Base-by-base conservation (phyloP, 2,888 invertebrate species). In the Torymus auratus region DNA sequence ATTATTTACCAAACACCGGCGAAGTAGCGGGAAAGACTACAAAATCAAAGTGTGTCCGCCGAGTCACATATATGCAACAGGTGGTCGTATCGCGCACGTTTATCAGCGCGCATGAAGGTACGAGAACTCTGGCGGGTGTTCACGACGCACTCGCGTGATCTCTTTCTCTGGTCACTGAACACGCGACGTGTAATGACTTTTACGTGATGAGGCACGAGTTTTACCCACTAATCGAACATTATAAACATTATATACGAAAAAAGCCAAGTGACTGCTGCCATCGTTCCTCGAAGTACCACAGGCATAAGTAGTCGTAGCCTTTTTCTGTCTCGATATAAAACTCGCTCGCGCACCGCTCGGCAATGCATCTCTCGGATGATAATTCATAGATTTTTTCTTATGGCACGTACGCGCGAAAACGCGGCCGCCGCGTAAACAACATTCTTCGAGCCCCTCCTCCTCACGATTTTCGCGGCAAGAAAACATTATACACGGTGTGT, bases 341-440 rank as follows among this genome's bases (percentile, higher is more conserved):
- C 28, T 28, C 28, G 5, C 62, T 62, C 61, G 20, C 56, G 56
- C 68, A 17, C 58, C 41, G 7, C 50, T 70, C 58, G 53, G n/a
- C 7, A 28, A n/a, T n/a, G 56, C 68, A 17, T 60, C 41, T 0
- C 50, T 70, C 58, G 53, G n/a, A 28, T 17, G 7, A 5, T 10
- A 13, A 52, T 17, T 28, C n/a, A 55, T 13, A 28, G 7, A 64
- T 41, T 14, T 17, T 70, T 70, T 70, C 17, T 70, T 60, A 17
- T 17, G 58, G 13, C 41, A 28, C 55, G 64, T 41, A 55, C 73
- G 64, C 64, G 67, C n/a, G 13, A 41, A 13, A 28, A 56, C 55
- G 28, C 14, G n/a, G 53, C 3, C n/a, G 14, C 1, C 61, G 5
- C 41, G 78, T 78, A 72, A 78, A 78, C 78, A 78, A 78, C 78